A percentile compares a stretch with the other conserved stretches of the same genome.
Evolutionary conservation across 2,113 vertebrate species (phyloP).

Genomic region (Zootoca vivipara): DNA sequence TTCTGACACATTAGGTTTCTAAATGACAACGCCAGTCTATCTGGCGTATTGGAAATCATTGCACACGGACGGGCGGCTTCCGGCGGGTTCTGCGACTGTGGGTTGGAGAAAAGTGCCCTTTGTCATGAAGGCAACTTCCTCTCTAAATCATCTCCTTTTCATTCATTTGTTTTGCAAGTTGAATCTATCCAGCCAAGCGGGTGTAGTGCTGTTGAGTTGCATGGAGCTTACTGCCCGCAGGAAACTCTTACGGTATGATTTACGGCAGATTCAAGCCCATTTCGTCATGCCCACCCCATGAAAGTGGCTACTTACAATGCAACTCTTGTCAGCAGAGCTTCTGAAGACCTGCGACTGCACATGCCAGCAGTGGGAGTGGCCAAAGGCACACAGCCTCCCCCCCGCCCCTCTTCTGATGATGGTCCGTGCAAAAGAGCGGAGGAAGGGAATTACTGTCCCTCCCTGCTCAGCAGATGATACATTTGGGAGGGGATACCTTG

Average conservation of each 20-base stretch:
- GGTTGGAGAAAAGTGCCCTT: constrained; percentile 3
- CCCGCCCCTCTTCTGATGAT: too few relatives aligned
- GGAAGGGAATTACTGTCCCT: too few relatives aligned
- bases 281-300: neutral
- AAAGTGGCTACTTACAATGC: neutral
- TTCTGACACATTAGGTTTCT: constrained; percentile 20
- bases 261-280: neutral
- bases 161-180: constrained; percentile 1
- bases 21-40: constrained; percentile 6
- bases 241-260: neutral
- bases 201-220: neutral
- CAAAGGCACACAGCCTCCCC: too few relatives aligned
- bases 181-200: neutral
- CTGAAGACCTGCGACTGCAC: neutral
- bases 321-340: neutral
- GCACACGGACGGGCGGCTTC: neutral
- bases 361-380: too few relatives aligned
- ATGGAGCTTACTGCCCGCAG: neutral
- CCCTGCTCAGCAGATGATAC: too few relatives aligned
- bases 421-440: too few relatives aligned
- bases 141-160: constrained; percentile 14
- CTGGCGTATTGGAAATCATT: neutral
- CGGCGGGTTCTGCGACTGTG: neutral
- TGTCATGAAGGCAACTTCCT: constrained; percentile 19
- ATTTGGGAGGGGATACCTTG: too few relatives aligned